phyloP scores from a whole-genome alignment of 2,797 vertebrate species.

The Orientallactaga sibirica region DNA sequence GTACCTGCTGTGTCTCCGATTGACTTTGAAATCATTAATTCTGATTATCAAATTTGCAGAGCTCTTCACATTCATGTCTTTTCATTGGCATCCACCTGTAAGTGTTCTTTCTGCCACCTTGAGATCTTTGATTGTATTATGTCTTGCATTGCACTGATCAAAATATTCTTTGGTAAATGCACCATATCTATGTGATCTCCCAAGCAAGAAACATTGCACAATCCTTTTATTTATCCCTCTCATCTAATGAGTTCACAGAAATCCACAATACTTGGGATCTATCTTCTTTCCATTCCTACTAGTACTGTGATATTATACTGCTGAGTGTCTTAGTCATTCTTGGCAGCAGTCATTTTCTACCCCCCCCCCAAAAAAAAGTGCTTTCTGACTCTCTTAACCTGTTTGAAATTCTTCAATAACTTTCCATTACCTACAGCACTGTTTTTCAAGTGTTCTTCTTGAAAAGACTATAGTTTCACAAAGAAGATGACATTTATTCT shows the following conservation, averaged over 20 bases:
- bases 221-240: background rate
- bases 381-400: background rate
- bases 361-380: background rate
- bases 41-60: conserved; percentile 29
- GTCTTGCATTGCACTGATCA: background rate
- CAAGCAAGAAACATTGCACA: background rate
- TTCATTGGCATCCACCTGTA: background rate
- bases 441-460: conserved; percentile 34
- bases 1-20: background rate
- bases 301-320: background rate
- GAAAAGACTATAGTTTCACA: background rate
- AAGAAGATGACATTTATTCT: conserved; percentile 47
- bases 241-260: background rate
- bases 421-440: background rate
- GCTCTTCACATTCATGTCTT: background rate
- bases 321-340: background rate
- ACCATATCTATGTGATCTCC: background rate
- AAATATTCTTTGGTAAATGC: background rate
- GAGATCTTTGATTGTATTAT: conserved; percentile 26
- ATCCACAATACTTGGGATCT: background rate
- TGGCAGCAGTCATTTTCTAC: background rate
- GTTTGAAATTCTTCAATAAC: background rate
- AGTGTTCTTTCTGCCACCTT: background rate
- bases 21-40: background rate
- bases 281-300: background rate